Evolutionary conservation across 2,113 vertebrate genomes (phyloP), one percentile per base, ranked within the genome.

Genomic region (Tursiops truncatus): DNA sequence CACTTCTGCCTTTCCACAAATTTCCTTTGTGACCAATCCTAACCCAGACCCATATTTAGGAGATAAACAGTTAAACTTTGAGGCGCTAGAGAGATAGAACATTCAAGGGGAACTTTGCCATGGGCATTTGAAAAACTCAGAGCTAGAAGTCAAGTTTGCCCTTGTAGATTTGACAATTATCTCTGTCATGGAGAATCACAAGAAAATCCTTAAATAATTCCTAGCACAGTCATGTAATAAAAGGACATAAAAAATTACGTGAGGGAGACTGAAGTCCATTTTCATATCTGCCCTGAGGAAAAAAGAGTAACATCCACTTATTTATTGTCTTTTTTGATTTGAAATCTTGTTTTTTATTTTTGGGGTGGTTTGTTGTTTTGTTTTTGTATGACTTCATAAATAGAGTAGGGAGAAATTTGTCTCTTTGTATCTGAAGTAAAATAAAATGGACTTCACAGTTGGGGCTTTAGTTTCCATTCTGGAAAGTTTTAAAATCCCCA

Each of bases 181-280:
- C 53, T 36, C 56, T 90, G 33, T 23, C 31, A 38, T 80, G 56
- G 31, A 31, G 33, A 86, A 50, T 58, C 44, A 91, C 36, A 70
- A 53, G 21, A 93, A 89, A 89, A 84, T 31, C n/a, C 87, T 80
- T 84, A 85, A 79, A 33, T 86, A 96, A 91, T 94, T 73, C 84
- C 38, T 89, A 76, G 77, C 15, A 77, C 68, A 82, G 47, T 41
- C 82, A 25, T 65, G 41, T 71, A 71, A 80, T 95, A 73, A 36
- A 91, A 36, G 12, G 41, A 41, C 83, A 38, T 18, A 77, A 77
- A 68, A 70, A 89, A 96, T 84, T 89, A 62, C 25, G 91, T 33
- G 83, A 83, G 26, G 33, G 71, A 96, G 60, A 83, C 60, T 58
- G 26, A 89, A 76, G 23, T 74, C 20, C 10, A 6, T 68, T 93